A percentile compares a stretch with the other conserved stretches of the same genome.
Evolutionary conservation across 2,797 vertebrate genomes (phyloP).

Genomic region (Falco peregrinus): DNA sequence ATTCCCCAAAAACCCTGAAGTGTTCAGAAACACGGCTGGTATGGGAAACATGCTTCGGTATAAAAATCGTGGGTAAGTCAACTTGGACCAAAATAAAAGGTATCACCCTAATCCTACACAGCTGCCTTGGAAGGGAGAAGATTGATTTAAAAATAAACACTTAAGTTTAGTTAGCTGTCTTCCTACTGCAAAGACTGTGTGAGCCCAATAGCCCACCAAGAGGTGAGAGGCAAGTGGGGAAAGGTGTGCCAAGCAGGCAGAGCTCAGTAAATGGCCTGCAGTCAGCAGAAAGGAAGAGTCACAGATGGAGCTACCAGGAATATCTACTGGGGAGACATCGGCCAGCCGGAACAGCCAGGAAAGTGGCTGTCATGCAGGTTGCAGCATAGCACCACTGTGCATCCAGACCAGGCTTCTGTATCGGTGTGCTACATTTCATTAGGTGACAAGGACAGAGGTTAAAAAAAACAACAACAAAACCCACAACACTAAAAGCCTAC

Average conservation of each 20-base stretch:
- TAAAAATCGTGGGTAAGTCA: neutral
- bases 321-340: neutral
- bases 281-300: neutral
- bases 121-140: neutral
- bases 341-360: neutral
- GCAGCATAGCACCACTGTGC: neutral
- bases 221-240: neutral
- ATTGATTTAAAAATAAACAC: neutral
- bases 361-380: fast-evolving
- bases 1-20: neutral
- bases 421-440: fast-evolving
- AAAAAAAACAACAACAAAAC: neutral
- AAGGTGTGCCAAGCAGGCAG: neutral
- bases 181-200: neutral
- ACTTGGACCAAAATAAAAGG: neutral
- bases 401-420: neutral
- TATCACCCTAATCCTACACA: neutral
- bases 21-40: neutral
- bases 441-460: neutral
- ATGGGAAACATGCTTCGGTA: neutral
- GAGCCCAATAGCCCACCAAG: neutral
- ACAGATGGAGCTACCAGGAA: neutral
- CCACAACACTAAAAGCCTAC: neutral
- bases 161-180: neutral
- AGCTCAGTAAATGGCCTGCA: neutral